A percentile compares a stretch with the other conserved stretches of the same genome.
phyloP scores from a whole-genome alignment of 1,140 invertebrate species.

The Hyles euphorbiae region DNA sequence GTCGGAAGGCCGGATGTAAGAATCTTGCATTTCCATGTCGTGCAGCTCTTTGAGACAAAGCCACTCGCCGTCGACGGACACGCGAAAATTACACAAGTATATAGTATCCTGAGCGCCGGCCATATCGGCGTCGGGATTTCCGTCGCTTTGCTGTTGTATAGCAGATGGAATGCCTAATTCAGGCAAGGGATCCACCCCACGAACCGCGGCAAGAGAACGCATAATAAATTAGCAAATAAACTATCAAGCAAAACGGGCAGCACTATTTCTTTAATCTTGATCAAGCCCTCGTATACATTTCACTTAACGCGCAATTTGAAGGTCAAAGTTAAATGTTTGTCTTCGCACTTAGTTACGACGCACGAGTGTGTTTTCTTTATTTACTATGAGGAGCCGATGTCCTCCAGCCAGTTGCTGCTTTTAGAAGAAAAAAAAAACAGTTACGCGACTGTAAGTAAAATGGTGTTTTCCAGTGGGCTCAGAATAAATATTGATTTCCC shows the following conservation, averaged over 20 bases:
- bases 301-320: constrained; percentile 25
- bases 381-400: neutral
- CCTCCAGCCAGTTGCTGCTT: neutral
- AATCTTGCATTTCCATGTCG: constrained; percentile 89
- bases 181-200: constrained; percentile 64
- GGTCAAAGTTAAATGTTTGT: constrained; percentile 18
- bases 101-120: constrained; percentile 95
- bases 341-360: constrained; percentile 5
- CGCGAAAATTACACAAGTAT: constrained; percentile 97
- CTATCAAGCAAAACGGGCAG: constrained; percentile 58
- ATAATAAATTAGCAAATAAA: constrained; percentile 72
- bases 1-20: constrained; percentile 74
- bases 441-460: constrained; percentile 18
- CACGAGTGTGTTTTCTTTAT: neutral
- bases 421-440: constrained; percentile 4
- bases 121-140: constrained; percentile 77
- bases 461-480: constrained; percentile 50
- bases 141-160: constrained; percentile 37
- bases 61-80: constrained; percentile 98
- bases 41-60: constrained; percentile 96
- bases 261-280: constrained; percentile 48
- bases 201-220: constrained; percentile 63
- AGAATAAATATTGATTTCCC: constrained; percentile 61
- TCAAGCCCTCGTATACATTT: constrained; percentile 51
- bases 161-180: constrained; percentile 54